Conservation (phyloP, 2,113 vertebrate species). For the Panthera leo region DNA sequence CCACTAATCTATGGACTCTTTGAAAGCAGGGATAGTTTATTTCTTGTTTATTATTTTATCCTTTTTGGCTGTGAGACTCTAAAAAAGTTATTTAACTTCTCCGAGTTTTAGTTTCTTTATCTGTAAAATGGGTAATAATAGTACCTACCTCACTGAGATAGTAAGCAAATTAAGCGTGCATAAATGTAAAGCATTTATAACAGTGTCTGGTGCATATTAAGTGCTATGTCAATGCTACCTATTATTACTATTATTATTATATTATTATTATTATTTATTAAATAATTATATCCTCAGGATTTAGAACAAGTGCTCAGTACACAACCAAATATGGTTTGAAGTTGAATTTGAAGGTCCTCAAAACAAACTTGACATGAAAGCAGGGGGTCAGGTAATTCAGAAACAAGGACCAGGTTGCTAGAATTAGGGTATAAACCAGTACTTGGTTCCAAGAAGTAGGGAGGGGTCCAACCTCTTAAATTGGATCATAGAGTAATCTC, state of each 20-base stretch:
- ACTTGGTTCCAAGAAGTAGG: neutral
- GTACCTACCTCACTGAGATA: neutral
- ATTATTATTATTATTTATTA: neutral
- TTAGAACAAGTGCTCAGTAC: neutral
- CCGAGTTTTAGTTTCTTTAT: neutral
- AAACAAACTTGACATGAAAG: neutral
- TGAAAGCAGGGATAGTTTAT: neutral
- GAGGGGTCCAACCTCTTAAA: neutral
- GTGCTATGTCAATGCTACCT: neutral
- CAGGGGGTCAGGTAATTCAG: neutral
- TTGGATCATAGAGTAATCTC: neutral
- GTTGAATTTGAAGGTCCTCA: neutral
- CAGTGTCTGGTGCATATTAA: neutral
- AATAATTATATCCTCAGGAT: neutral
- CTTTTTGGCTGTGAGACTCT: neutral
- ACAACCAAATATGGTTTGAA: neutral
- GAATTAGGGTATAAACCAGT: neutral
- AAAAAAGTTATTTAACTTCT: neutral
- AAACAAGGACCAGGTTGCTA: neutral
- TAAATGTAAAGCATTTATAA: neutral
- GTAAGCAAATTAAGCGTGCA: neutral
- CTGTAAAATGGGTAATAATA: neutral
- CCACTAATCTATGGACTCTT: neutral
- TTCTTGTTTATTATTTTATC: neutral
- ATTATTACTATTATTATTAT: neutral